Base-by-base conservation (phyloP, 2,888 invertebrate genomes). In the Nasonovia ribisnigri region DNA sequence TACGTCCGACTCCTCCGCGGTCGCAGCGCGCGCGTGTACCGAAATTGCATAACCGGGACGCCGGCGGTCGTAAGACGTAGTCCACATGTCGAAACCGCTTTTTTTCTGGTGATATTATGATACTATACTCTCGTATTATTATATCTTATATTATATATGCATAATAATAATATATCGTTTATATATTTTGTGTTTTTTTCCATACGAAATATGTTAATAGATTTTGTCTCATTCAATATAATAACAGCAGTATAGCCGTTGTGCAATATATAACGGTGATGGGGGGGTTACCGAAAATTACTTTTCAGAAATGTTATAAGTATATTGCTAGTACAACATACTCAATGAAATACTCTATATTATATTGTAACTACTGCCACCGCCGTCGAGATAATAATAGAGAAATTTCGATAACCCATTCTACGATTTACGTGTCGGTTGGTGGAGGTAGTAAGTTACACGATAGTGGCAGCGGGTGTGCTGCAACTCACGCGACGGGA, bases 21-120 rank as follows among this genome's bases (percentile, higher is more conserved):
- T 24, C 26, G n/a, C 36, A 51, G 77, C 43, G 60, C 93, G n/a
- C 86, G 51, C 20, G 43, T 86, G 93, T 93, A 93, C 90, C 57
- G 67, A 93, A 93, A 93, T 93, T 93, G 93, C 93, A 90, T 93
- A 93, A 60, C 90, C 67, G 13, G 29, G 87, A 90, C 93, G 93
- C 93, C 93, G 93, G 90, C 51, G 42, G 67, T 67, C n/a, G 43
- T 60, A 46, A n/a, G 42, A 46, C 5, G 29, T 36, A 36, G 77
- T 36, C 77, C 77, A 77, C 2, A 8, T 77, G 77, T 36, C 8
- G 36, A 77, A 36, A 36, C 24, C 20, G 36, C 36, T 77, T n/a
- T 77, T 77, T 36, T 77, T 20, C 20, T 6, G 46, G n/a, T 67
- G 46, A 24, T 20, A 67, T 36, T n/a, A 24, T 67, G 24, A 60